Base-by-base conservation (phyloP, 2,888 invertebrate species). In the Anarsia innoxiella region DNA sequence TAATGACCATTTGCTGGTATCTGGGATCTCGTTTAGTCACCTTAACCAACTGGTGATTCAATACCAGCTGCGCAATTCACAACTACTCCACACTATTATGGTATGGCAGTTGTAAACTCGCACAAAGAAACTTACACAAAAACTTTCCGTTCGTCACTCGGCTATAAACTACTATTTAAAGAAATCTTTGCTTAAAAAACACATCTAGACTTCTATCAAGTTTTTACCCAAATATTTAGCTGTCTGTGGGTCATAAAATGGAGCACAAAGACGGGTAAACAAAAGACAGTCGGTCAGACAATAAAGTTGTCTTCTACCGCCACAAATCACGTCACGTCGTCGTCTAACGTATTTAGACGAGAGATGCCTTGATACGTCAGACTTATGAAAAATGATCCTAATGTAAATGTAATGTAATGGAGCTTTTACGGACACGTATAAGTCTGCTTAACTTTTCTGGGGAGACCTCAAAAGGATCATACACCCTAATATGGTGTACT, bases 291-390 rank as follows among this genome's bases (percentile, higher is more conserved):
- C 14, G 23, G 32, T 8, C 12, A 12, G 12, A 14, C 32, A 12
- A 25, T 32, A 23, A 32, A 32, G 23, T 32, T 23, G 14, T 32
- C 32, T 12, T 32, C n/a, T 5, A 9, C 79, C 63, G 19, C 19
- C 12, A 13, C 23, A 12, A 19, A 3, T 5, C 3, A 19, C 8
- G 4, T 36, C 19, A 37, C 30, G 27, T 39, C 16, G n/a, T n/a
- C n/a, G n/a, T n/a, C n/a, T n/a, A n/a, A n/a, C n/a, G n/a, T n/a
- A n/a, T n/a, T n/a, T n/a, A n/a, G n/a, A n/a, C n/a, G n/a, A n/a
- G n/a, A n/a, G n/a, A n/a, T n/a, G n/a, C n/a, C n/a, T n/a, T n/a
- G n/a, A n/a, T n/a, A n/a, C n/a, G n/a, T n/a, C n/a, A n/a, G n/a
- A n/a, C n/a, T n/a, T n/a, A n/a, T n/a, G n/a, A n/a, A n/a, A n/a